Conservation (phyloP, 2,797 vertebrate genomes). For the Spea hammondii region DNA sequence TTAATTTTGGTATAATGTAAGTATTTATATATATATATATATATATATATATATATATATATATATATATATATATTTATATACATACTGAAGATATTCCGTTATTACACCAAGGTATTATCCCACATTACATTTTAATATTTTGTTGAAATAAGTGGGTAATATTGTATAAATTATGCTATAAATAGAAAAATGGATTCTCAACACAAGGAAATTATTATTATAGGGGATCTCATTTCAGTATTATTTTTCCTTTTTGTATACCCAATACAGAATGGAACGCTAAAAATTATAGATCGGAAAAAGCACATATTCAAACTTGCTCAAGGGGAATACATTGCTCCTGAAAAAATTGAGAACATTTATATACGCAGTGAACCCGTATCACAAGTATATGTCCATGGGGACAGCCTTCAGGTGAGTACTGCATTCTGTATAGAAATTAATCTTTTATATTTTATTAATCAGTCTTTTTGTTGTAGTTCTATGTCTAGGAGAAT, state of each 20-base stretch:
- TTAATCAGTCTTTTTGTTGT: not conserved
- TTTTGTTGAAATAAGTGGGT: too few relatives aligned
- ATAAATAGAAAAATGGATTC: too few relatives aligned
- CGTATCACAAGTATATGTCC: slow-evolving; percentile 89
- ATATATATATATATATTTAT: too few relatives aligned
- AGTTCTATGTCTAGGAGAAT: too few relatives aligned
- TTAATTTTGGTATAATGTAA: too few relatives aligned
- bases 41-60: too few relatives aligned
- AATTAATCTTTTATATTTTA: not conserved
- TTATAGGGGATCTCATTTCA: not conserved
- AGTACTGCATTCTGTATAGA: not conserved
- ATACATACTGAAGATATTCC: too few relatives aligned
- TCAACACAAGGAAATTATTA: too few relatives aligned
- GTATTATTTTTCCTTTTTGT: not conserved
- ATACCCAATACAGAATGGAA: slow-evolving; percentile 77
- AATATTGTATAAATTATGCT: not conserved
- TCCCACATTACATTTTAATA: too few relatives aligned
- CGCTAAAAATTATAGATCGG: slow-evolving; percentile 93
- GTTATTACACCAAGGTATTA: too few relatives aligned
- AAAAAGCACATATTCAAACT: slow-evolving; percentile 99
- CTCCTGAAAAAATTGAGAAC: slow-evolving; percentile 97
- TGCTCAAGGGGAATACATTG: slow-evolving; percentile 97
- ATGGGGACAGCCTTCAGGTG: slow-evolving; percentile 96
- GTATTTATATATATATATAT: too few relatives aligned
- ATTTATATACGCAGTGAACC: slow-evolving; percentile 94